Base-by-base conservation (phyloP, 2,888 invertebrate species). In the Parnassius apollo region DNA sequence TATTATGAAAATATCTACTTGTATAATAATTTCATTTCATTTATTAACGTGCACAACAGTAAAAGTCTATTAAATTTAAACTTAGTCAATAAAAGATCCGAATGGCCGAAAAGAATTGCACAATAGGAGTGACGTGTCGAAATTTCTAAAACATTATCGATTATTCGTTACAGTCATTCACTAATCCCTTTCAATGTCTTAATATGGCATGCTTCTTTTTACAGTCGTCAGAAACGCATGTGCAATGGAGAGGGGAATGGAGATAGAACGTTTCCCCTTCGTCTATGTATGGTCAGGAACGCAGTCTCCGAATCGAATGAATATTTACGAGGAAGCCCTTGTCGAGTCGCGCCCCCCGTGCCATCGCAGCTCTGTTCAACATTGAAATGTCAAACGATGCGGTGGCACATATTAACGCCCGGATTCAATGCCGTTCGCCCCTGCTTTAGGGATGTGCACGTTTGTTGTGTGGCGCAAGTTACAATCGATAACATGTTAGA, bases 361-460 rank as follows among this genome's bases (percentile, higher is more conserved):
- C 65, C 69, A 61, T 60, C 57, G 67, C 66, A 71, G 70, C 68
- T 66, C 65, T 62, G 65, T 66, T 66, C 71, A 77, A 81, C 76
- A 81, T 78, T 78, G 73, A 66, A 78, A 77, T 82, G 80, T 80
- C 76, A 75, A 76, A 71, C 71, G 73, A 71, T 80, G 81, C 69
- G 82, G 83, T 82, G 81, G 78, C 68, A 78, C 79, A 81, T 74
- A 78, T 80, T 81, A 81, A 75, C 78, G 68, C 69, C 66, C 69
- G 62, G 58, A 57, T 46, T 58, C 61, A 66, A 74, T 70, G 71
- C 75, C 78, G 69, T n/a, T 13, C 57, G 62, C 52, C 80, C 78
- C 76, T 68, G 70, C 71, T 74, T 18, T 69, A 71, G 71, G 76
- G 79, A 65, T 76, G 75, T 74, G 69, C 70, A 72, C 68, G 68